These are phyloP conservation scores for Lycorma delicatula DNA, from an alignment of 1,140 invertebrate species.

Conservation along the genomic window DNA sequence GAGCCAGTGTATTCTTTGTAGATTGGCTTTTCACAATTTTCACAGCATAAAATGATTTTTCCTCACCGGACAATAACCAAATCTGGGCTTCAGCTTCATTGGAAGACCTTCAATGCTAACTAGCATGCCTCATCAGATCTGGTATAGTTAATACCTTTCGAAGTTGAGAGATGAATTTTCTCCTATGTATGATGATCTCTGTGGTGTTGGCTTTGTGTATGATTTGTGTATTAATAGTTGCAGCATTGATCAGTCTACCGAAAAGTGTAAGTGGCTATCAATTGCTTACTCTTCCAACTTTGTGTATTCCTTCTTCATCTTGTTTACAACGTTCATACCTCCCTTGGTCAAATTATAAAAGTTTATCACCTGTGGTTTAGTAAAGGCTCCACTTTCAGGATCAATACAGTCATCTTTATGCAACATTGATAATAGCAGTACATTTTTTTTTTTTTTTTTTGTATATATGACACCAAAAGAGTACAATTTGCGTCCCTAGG, in stretches of 20 bases:
- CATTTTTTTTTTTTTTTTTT: conserved; percentile 26
- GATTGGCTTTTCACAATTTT: too few relatives aligned
- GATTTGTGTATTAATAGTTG: not conserved
- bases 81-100: too few relatives aligned
- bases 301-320: conserved; percentile 28
- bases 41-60: too few relatives aligned
- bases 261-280: conserved; percentile 30
- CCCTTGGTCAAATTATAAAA: conserved; percentile 28
- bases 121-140: not conserved
- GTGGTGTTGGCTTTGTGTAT: not conserved
- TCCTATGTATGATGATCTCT: not conserved
- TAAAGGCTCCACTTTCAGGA: conserved; percentile 6
- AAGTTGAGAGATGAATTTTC: not conserved
- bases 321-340: conserved; percentile 21
- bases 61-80: too few relatives aligned
- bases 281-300: conserved; percentile 18
- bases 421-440: conserved; percentile 25
- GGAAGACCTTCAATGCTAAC: too few relatives aligned
- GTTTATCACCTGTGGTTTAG: conserved; percentile 25
- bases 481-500: not conserved
- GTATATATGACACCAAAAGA: conserved; percentile 25
- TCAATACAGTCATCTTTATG: conserved; percentile 24
- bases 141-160: not conserved
- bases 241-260: not conserved
- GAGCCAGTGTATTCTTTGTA: too few relatives aligned